These are phyloP conservation scores for Wasmannia auropunctata DNA, from an alignment of 1,140 invertebrate species.

Conservation along the genomic window DNA sequence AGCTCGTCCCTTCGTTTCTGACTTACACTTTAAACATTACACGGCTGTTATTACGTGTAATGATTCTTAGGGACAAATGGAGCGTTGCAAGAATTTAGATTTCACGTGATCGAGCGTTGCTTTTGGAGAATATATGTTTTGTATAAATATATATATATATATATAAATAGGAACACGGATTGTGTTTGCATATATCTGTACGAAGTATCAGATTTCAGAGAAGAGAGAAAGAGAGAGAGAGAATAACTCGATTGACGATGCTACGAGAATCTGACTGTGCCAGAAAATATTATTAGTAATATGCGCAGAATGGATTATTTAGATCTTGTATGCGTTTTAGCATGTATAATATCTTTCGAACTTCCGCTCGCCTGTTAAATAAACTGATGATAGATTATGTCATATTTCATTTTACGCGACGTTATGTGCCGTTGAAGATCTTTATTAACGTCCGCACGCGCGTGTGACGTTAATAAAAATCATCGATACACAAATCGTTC, in stretches of 20 bases:
- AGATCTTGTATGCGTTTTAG: conserved; percentile 41
- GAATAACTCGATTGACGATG: conserved; percentile 6
- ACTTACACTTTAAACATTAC: background rate
- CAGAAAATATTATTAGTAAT: conserved; percentile 45
- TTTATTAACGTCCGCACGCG: background rate
- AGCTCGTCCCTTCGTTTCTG: background rate
- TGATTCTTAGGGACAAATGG: background rate
- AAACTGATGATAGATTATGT: conserved; percentile 36
- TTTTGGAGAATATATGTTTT: conserved; percentile 13
- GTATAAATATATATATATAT: conserved; percentile 31
- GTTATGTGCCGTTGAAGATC: background rate
- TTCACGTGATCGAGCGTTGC: background rate
- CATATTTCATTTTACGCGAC: conserved; percentile 26
- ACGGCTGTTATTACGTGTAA: background rate
- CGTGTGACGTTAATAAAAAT: no score
- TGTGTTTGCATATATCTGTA: conserved; percentile 30
- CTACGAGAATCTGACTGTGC: conserved; percentile 39
- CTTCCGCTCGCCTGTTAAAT: conserved; percentile 39
- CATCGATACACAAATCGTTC: background rate
- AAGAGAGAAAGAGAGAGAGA: background rate
- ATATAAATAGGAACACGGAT: background rate
- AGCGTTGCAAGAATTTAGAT: conserved; percentile 23
- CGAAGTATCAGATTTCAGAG: conserved; percentile 28
- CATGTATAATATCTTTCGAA: conserved; percentile 22
- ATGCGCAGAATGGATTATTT: conserved; percentile 17